Percentiles rank a stretch among this genome's conserved stretches.
These are phyloP conservation scores for Saimiri boliviensis DNA, from an alignment of 2,113 vertebrate species.

Conservation along the genomic window DNA sequence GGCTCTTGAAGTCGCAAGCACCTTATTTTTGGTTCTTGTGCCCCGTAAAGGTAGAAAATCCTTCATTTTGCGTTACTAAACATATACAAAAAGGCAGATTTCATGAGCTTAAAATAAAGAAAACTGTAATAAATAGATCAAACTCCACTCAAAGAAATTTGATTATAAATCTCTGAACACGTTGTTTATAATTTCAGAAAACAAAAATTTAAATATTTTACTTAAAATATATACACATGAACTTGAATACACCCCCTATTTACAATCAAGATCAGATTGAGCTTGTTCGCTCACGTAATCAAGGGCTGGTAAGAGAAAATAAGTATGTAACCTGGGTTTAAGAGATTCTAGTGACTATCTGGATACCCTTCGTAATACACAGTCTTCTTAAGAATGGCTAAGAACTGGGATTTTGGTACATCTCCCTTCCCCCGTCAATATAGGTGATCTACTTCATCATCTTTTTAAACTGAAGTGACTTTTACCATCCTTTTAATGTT, in stretches of 20 bases:
- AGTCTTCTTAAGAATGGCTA: neutral
- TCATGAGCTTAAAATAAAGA: neutral
- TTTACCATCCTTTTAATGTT: neutral
- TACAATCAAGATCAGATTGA: neutral
- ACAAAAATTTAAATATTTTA: neutral
- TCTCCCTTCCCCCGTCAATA: neutral
- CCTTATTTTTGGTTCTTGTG: neutral
- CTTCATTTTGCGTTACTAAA: neutral
- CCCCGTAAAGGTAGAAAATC: neutral
- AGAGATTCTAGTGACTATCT: neutral
- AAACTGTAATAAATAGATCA: neutral
- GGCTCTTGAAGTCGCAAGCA: neutral
- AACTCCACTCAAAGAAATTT: neutral
- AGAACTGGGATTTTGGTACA: rapidly evolving
- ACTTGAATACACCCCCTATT: neutral
- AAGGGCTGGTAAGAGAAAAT: neutral
- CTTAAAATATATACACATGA: neutral
- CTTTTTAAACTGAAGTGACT: neutral
- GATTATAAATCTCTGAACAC: neutral
- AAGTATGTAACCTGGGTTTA: neutral
- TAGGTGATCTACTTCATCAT: neutral
- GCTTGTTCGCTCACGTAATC: neutral
- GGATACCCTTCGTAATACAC: neutral
- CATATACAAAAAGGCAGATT: neutral
- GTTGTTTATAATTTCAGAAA: neutral